Evolutionary conservation across 1,140 invertebrate genomes (phyloP).

Genomic region (Lucilia cuprina): DNA sequence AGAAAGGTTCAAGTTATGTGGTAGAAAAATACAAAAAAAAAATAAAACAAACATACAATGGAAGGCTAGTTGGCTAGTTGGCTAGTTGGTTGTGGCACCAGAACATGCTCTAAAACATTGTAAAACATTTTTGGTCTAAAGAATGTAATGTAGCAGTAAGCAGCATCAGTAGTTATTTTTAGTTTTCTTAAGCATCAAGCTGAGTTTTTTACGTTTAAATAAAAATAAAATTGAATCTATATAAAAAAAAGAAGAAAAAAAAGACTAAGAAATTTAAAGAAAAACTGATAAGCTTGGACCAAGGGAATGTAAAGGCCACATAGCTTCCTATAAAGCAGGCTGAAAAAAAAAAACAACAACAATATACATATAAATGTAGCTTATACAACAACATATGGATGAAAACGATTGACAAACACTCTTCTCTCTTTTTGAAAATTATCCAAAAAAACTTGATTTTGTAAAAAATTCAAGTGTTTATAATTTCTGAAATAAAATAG

Average conservation of each 20-base stretch:
- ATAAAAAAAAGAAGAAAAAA: background rate
- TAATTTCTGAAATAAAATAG: too few species aligned
- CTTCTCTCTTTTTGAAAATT: too few species aligned
- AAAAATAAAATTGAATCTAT: background rate
- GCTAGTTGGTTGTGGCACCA: too few species aligned
- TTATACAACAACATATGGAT: too few species aligned
- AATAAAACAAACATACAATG: too few species aligned
- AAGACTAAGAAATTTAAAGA: background rate
- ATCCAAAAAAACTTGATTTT: too few species aligned
- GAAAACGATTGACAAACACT: too few species aligned
- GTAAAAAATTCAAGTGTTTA: too few species aligned
- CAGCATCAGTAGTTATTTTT: background rate
- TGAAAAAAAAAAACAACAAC: background rate
- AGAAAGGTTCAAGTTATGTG: too few species aligned
- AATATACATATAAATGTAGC: background rate
- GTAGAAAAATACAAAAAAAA: too few species aligned
- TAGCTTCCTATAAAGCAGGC: background rate
- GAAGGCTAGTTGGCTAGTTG: too few species aligned
- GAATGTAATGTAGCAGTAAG: background rate
- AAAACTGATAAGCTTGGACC: background rate
- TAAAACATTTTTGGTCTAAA: conserved; percentile 12
- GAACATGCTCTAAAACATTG: conserved; percentile 17
- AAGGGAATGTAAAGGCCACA: background rate
- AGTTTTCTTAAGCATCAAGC: background rate
- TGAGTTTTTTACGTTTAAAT: background rate